phyloP scores from a whole-genome alignment of 2,113 vertebrate species.

The Thymallus thymallus region DNA sequence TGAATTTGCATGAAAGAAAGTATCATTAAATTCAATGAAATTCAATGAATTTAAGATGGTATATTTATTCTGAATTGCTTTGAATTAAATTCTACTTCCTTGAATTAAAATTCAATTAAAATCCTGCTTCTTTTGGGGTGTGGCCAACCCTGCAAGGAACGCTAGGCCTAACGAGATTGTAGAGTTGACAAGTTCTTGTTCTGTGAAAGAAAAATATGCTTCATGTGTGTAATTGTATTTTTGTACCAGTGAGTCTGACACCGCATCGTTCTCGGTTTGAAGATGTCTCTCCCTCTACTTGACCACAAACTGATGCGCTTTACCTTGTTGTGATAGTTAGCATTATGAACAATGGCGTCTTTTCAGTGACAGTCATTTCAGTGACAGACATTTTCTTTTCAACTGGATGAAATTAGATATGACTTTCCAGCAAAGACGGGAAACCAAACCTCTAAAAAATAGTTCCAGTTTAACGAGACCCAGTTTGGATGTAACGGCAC shows the following conservation, averaged over 20 bases:
- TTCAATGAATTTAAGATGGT: no score
- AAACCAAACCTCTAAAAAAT: neutral
- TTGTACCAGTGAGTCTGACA: neutral
- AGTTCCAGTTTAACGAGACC: neutral
- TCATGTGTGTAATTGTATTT: no score
- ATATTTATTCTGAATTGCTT: no score
- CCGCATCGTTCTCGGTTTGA: no score
- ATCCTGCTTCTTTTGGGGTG: no score
- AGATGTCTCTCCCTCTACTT: neutral
- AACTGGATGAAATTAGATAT: neutral
- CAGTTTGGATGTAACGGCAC: neutral
- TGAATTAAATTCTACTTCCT: no score
- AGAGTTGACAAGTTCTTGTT: no score
- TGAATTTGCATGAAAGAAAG: no score
- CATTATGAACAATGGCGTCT: neutral
- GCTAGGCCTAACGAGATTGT: neutral
- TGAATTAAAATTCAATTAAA: no score
- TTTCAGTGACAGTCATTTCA: neutral
- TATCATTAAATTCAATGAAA: no score
- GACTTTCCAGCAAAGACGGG: neutral
- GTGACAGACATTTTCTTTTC: neutral
- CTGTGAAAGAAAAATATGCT: no score
- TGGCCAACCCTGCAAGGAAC: no score
- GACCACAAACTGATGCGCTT: slow-evolving; percentile 3
- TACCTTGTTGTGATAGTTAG: neutral